phyloP scores from a whole-genome alignment of 2,797 vertebrate species.

The Lophotriccus pileatus region DNA sequence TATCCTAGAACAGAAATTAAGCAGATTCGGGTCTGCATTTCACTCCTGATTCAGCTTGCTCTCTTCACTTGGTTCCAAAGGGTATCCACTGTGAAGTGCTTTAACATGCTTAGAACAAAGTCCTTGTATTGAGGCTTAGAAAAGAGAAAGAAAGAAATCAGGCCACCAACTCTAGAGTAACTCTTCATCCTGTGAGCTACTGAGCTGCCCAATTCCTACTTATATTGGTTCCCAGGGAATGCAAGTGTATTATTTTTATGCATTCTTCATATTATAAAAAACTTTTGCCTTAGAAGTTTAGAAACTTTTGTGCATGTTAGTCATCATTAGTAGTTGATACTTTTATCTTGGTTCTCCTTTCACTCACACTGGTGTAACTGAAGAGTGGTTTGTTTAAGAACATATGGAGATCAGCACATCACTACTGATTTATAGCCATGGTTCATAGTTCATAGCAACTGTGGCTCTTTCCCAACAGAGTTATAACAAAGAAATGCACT shows the following conservation, averaged over 20 bases:
- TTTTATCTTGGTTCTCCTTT: neutral
- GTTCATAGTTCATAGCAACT: neutral
- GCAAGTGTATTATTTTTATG: neutral
- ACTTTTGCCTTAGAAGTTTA: neutral
- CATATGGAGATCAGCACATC: neutral
- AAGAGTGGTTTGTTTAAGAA: neutral
- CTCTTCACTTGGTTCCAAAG: neutral
- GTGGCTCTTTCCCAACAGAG: neutral
- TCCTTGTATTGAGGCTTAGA: neutral
- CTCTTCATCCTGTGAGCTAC: neutral
- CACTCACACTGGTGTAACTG: neutral
- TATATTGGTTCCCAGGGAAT: neutral
- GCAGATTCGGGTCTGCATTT: neutral
- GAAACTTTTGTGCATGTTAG: neutral
- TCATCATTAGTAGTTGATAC: neutral
- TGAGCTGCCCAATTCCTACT: neutral
- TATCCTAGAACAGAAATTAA: neutral
- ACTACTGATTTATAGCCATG: neutral
- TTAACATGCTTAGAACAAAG: neutral
- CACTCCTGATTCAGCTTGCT: neutral
- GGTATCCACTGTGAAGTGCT: neutral
- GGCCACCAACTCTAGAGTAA: neutral
- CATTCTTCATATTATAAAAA: neutral
- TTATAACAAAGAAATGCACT: neutral
- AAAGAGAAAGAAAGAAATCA: neutral